phyloP scores from a whole-genome alignment of 2,113 vertebrate genomes.

The Neomonachus schauinslandi region DNA sequence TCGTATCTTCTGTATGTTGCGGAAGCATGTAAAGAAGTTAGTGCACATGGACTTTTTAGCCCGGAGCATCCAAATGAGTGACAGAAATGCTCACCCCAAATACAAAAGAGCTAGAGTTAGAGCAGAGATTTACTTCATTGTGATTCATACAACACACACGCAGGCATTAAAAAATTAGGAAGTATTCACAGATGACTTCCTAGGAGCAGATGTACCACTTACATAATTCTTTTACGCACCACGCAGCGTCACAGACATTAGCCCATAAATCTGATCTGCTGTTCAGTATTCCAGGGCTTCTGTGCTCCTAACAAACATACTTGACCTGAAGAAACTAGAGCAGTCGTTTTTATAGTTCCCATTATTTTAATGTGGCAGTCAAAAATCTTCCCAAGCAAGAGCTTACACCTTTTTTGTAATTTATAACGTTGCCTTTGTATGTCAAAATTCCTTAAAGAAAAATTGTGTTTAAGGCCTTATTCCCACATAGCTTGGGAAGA shows the following conservation, averaged over 20 bases:
- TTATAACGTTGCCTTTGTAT: not conserved
- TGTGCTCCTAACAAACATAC: not conserved
- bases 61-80: not conserved
- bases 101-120: not conserved
- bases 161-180: slow-evolving; percentile 32
- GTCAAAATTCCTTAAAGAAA: not conserved
- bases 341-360: not conserved
- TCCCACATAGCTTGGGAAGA: not conserved
- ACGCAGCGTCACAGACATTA: not conserved
- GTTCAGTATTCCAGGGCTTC: not conserved
- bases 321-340: not conserved
- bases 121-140: not conserved
- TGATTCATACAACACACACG: not conserved
- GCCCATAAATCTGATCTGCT: not conserved
- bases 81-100: not conserved
- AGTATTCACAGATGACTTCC: slow-evolving; percentile 33
- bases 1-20: not conserved
- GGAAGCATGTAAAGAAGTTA: not conserved
- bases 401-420: not conserved
- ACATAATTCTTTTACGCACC: not conserved
- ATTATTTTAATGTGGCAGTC: not conserved
- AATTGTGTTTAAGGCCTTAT: not conserved
- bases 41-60: not conserved
- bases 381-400: not conserved
- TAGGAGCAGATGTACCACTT: not conserved